Conservation (phyloP, 1,140 invertebrate genomes). For the Drosophila oshimai region DNA sequence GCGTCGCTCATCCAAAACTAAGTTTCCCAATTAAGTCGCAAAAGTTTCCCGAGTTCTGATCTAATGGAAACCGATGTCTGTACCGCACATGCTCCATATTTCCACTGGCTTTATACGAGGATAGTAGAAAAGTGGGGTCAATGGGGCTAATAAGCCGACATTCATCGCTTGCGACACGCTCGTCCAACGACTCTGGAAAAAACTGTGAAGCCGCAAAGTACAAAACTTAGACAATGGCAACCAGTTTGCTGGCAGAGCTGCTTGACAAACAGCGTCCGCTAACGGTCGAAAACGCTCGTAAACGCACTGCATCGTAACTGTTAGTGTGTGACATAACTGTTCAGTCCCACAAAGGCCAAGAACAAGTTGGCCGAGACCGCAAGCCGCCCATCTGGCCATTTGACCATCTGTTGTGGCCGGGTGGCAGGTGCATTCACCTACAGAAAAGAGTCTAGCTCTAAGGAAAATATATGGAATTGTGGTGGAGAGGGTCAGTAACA, state of each 20-base stretch:
- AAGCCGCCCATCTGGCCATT: not conserved
- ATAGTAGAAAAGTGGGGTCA: not conserved
- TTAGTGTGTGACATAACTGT: slow-evolving; percentile 65
- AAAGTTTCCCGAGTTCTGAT: slow-evolving; percentile 64
- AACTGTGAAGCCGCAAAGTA: slow-evolving; percentile 47
- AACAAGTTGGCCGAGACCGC: slow-evolving; percentile 37
- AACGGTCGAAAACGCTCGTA: slow-evolving; percentile 65
- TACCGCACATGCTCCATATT: slow-evolving; percentile 13
- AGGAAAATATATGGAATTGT: not conserved
- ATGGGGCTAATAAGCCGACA: slow-evolving; percentile 53
- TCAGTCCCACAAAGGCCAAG: slow-evolving; percentile 20
- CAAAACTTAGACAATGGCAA: slow-evolving; percentile 50
- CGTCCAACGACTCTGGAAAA: not conserved
- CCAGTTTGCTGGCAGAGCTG: slow-evolving; percentile 49
- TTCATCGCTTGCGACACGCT: slow-evolving; percentile 70
- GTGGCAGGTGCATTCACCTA: slow-evolving; percentile 22
- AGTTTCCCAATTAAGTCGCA: slow-evolving; percentile 74
- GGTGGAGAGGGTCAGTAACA: not conserved
- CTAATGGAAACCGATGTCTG: slow-evolving; percentile 63
- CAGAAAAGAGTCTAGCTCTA: not conserved
- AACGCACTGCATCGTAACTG: slow-evolving; percentile 49
- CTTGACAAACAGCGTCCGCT: slow-evolving; percentile 47
- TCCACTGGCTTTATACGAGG: not conserved
- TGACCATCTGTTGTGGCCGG: slow-evolving; percentile 5
- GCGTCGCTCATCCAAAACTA: slow-evolving; percentile 29